Conservation (phyloP, 2,113 vertebrate genomes). For the Corvus cornix region DNA sequence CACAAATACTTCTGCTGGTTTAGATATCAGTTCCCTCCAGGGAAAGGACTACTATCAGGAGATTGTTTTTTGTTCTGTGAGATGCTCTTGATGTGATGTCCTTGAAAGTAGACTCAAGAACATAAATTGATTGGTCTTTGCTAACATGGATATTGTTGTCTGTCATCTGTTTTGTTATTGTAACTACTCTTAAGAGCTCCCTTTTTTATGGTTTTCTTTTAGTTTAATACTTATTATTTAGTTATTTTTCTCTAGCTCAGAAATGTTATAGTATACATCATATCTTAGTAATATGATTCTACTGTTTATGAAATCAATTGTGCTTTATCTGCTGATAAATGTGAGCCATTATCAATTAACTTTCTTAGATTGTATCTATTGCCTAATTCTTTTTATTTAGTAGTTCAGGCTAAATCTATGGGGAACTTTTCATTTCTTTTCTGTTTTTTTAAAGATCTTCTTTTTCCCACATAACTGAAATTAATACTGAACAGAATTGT, state of each 20-base stretch:
- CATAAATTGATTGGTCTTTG: neutral
- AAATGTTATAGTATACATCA: neutral
- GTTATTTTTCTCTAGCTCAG: neutral
- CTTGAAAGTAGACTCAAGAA: constrained; percentile 50
- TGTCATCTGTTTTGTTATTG: neutral
- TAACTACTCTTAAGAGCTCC: neutral
- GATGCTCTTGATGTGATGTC: neutral
- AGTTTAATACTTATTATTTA: constrained; percentile 11
- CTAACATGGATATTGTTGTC: constrained; percentile 1
- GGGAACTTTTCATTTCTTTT: neutral
- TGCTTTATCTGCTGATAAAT: neutral
- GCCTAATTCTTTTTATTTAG: neutral
- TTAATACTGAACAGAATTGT: neutral
- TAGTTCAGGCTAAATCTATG: neutral
- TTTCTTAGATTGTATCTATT: neutral
- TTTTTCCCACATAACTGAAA: neutral
- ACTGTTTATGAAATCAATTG: neutral
- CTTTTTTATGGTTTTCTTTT: neutral
- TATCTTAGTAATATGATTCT: neutral
- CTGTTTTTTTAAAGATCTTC: neutral
- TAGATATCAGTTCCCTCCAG: constrained; percentile 28
- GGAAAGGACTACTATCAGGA: neutral
- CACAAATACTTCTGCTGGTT: constrained; percentile 11
- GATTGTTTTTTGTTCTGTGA: neutral
- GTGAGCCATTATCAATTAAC: neutral